A percentile compares a stretch with the other conserved stretches of the same genome.
These are phyloP conservation scores for Conistra vaccinii DNA, from an alignment of 2,888 invertebrate genomes.

Conservation along the genomic window DNA sequence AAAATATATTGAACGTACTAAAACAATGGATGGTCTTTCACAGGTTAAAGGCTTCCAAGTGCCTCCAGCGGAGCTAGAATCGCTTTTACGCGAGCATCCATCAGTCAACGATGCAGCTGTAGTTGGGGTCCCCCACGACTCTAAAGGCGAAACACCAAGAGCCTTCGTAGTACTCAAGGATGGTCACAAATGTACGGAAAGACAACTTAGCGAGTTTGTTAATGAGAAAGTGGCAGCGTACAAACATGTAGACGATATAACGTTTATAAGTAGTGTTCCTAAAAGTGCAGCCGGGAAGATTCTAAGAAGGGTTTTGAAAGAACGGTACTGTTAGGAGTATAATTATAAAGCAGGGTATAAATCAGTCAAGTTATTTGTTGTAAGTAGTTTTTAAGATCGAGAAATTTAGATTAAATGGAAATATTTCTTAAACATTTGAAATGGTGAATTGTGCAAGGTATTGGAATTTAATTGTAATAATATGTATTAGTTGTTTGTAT, in stretches of 20 bases:
- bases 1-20: too few relatives aligned
- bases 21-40: conserved; percentile 8
- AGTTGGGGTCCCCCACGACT: conserved; percentile 93
- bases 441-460: conserved; percentile 5
- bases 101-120: conserved; percentile 96
- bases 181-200: conserved; percentile 75
- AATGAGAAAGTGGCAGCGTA: conserved; percentile 93
- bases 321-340: conserved; percentile 74
- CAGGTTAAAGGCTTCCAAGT: conserved; percentile 94
- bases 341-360: conserved; percentile 5
- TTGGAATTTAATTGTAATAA: not conserved
- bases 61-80: conserved; percentile 97
- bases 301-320: conserved; percentile 91
- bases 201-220: conserved; percentile 92
- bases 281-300: conserved; percentile 95
- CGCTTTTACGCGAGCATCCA: conserved; percentile 93
- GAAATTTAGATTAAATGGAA: not conserved
- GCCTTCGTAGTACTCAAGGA: conserved; percentile 92
- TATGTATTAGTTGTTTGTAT: not conserved
- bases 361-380: conserved; percentile 13
- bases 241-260: conserved; percentile 93
- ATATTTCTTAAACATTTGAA: not conserved
- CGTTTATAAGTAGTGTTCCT: conserved; percentile 93
- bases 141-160: conserved; percentile 94
- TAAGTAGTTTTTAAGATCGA: conserved; percentile 16